Base-by-base conservation (phyloP, 1,140 invertebrate species). In the Lordiphosa stackelbergi region DNA sequence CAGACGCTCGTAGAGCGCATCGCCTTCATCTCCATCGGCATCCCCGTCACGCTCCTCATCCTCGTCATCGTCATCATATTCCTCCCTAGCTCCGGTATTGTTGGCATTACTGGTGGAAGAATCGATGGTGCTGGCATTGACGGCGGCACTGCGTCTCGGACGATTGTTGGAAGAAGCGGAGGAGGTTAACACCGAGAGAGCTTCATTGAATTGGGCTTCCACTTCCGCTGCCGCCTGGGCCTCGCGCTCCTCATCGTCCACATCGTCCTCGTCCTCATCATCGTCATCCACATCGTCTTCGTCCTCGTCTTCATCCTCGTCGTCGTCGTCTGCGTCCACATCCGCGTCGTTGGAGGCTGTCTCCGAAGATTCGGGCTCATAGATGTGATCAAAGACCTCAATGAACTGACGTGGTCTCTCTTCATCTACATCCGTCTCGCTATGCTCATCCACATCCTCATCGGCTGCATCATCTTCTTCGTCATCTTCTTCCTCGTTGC, bases 381-480 rank as follows among this genome's bases (percentile, higher is more conserved):
- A 90, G 85, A 64, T 74, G 49, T 84, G 89, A 53, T 90, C 90
- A 46, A 90, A 83, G 12, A 87, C 74, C 57, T 88, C 85, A 47
- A 88, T 87, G 24, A 88, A 88, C 40, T 84, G 85, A 5, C 83
- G 74, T 35, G 78, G 79, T 7, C 68, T 60, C 55, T 88, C 87
- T 51, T 88, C 87, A 41, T 88, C 88, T 34, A 89, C 89, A 77
- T 91, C 90, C 36, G 90, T 89, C 34, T 90, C 90, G 11, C 90
- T 90, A 22, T 91, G 92, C 59, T 93, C 93, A 53, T 93, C 92
- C 28, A 92, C 92, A 37, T 92, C 91, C 42, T 92, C 92, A 36
- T 93, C 91, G 43, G 91, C 90, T 3, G 90, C 79, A n/a, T 85
- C 77, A 3, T 83, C 77, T 4, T 79, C 83, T 1, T 88, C 87